phyloP scores from a whole-genome alignment of 2,888 invertebrate species.

The Apotomis turbidana region DNA sequence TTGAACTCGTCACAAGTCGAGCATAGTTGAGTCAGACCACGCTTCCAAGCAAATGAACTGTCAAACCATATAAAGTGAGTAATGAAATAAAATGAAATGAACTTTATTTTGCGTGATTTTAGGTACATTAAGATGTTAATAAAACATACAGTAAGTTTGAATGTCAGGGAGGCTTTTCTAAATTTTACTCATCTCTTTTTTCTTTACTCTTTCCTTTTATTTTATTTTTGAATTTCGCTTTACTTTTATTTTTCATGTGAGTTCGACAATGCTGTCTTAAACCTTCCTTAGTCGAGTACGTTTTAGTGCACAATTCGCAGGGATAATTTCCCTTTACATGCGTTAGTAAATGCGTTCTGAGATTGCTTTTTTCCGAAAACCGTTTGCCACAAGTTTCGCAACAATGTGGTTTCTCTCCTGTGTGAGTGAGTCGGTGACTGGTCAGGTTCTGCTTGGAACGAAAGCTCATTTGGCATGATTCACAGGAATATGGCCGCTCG shows the following conservation, averaged over 20 bases:
- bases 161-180: too few species aligned
- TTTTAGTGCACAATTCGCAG: conserved; percentile 17
- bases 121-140: too few species aligned
- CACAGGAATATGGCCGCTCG: conserved; percentile 6
- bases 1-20: too few species aligned
- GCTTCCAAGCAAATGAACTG: too few species aligned
- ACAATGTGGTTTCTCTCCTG: conserved; percentile 18
- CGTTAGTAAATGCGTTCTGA: conserved; percentile 15
- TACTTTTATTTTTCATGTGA: background rate
- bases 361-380: conserved; percentile 8
- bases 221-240: background rate
- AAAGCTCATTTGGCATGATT: conserved; percentile 11
- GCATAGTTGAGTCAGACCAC: too few species aligned
- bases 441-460: conserved; percentile 16
- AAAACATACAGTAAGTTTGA: too few species aligned
- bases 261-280: conserved; percentile 18
- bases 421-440: conserved; percentile 11
- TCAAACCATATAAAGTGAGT: too few species aligned
- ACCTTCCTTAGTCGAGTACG: conserved; percentile 24
- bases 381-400: conserved; percentile 24
- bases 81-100: too few species aligned
- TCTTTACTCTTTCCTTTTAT: background rate
- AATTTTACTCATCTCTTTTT: background rate
- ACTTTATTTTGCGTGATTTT: too few species aligned
- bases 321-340: background rate